Percentiles rank a stretch among this genome's conserved stretches.
These are phyloP conservation scores for Trematocara zebra DNA, from an alignment of 2,113 vertebrate genomes.

Conservation along the genomic window DNA sequence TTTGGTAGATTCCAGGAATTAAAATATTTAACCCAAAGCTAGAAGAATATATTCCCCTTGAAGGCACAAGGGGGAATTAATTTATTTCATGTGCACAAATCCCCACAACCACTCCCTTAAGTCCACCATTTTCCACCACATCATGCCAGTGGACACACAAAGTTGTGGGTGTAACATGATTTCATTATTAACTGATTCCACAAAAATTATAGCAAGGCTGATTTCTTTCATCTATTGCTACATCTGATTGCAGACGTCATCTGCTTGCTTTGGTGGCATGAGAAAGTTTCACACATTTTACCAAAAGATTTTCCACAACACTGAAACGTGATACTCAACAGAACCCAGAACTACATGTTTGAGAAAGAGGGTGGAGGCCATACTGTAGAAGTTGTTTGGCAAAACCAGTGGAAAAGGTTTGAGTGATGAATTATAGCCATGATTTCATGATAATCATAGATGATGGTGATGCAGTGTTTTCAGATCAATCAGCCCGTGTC, in stretches of 20 bases:
- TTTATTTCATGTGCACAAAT: background rate
- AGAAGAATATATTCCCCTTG: background rate
- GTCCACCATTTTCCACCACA: background rate
- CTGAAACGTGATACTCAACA: constrained; percentile 4
- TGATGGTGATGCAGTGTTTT: background rate
- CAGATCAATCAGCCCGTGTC: background rate
- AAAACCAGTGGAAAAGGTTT: background rate
- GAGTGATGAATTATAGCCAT: background rate
- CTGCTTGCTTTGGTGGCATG: background rate
- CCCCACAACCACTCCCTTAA: background rate
- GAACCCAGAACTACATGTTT: background rate
- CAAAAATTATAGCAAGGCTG: background rate
- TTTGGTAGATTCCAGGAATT: background rate
- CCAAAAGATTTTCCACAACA: background rate
- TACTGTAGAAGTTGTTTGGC: background rate
- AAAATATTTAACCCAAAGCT: background rate
- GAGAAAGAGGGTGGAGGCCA: background rate
- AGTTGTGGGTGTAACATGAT: background rate
- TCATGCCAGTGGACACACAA: background rate
- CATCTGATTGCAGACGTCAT: background rate
- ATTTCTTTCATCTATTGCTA: background rate
- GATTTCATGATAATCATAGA: background rate
- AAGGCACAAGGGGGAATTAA: background rate
- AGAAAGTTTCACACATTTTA: background rate
- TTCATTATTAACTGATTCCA: background rate